Base-by-base conservation (phyloP, 2,797 vertebrate species). In the Notoglanidium macrostoma region DNA sequence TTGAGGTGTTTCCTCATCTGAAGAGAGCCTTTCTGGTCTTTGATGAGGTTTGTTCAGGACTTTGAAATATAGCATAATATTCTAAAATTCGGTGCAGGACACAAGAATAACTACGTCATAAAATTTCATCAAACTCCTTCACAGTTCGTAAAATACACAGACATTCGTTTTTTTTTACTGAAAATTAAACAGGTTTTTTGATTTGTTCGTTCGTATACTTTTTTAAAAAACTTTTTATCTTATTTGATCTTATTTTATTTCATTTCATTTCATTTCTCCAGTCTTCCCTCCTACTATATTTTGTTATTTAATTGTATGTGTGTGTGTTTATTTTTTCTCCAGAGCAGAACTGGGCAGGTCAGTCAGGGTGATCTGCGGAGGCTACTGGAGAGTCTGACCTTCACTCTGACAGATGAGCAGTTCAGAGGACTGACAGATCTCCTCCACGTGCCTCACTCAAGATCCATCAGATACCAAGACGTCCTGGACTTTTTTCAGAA, bases 391-490 rank as follows among this genome's bases (percentile, higher is more conserved):
- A 87, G 90, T 29, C 54, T 90, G 29, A 83, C 88, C 29, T 91
- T 92, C 57, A 89, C 89, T 85, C 70, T 94, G 49, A 94, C 89
- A 29, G 91, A 93, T 23, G 87, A 91, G 0, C 93, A 94, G 65
- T 95, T 96, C 88, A 91, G 89, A 79, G 92, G 95, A 40, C 89
- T 96, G 85, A 92, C 92, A 86, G 92, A 91, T 17, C 61, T 83
- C 0, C 92, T 94, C 46, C 94, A 96, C 91, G 93, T 94, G 0
- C 86, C 93, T 29, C 86, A 92, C 87, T 91, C 86, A 0, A 92
- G 94, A 3, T 12, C 89, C 29, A 87, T 96, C 61, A 87, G 68
- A 46, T 90, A 90, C 85, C 84, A 78, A 54, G 68, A 84, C 5
- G 83, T 94, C 70, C 73, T 93, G 35, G 85, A 93, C 3, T 87